These are phyloP conservation scores for Agrilus planipennis DNA, from an alignment of 1,140 invertebrate genomes.

Conservation along the genomic window DNA sequence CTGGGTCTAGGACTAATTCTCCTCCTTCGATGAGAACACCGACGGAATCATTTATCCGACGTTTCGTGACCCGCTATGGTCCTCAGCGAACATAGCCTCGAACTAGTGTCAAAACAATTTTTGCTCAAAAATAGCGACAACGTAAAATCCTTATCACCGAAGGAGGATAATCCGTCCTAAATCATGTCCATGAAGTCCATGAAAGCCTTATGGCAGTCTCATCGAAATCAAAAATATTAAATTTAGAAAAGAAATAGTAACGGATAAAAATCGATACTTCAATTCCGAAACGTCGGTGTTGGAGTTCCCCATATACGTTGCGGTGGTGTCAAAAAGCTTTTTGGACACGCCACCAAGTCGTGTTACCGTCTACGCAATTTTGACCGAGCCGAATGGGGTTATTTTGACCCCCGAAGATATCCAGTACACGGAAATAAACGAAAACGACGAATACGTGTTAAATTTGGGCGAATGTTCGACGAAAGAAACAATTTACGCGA, in stretches of 20 bases:
- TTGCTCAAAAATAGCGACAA: no score
- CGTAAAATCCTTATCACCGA: no score
- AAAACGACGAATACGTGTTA: constrained; percentile 8
- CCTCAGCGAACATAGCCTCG: no score
- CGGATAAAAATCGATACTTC: constrained; percentile 10
- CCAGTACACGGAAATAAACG: background rate
- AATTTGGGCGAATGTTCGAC: constrained; percentile 21
- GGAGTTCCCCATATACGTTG: constrained; percentile 18
- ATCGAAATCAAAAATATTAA: background rate
- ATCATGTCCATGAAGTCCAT: background rate
- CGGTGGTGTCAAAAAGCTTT: constrained; percentile 12
- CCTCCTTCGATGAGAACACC: no score
- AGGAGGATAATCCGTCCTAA: no score
- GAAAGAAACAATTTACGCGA: constrained; percentile 17
- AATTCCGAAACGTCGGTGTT: constrained; percentile 14
- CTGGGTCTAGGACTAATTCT: no score
- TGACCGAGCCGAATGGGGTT: constrained; percentile 15
- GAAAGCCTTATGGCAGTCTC: background rate
- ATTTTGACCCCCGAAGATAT: constrained; percentile 4
- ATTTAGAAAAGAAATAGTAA: constrained; percentile 8
- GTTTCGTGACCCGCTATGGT: no score
- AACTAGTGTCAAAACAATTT: no score
- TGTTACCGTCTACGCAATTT: constrained; percentile 16
- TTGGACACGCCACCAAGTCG: constrained; percentile 16
- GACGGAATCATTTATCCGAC: no score